phyloP scores from a whole-genome alignment of 1,140 invertebrate genomes.

The Intoshia linei region DNA sequence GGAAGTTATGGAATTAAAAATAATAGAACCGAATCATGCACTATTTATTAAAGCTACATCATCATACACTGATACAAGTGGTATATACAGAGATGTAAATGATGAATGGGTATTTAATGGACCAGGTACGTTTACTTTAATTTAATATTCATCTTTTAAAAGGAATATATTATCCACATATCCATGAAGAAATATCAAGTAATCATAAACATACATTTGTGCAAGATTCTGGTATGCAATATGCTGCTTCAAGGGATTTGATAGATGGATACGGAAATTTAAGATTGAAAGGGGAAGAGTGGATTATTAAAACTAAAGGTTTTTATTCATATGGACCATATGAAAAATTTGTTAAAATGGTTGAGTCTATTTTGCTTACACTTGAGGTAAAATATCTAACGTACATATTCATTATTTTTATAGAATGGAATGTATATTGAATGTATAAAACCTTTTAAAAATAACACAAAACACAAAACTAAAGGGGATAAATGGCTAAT shows the following conservation, averaged over 20 bases:
- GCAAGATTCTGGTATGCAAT: constrained; percentile 23
- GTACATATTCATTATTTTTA: too few relatives aligned
- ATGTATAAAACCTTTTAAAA: too few relatives aligned
- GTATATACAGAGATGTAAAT: constrained; percentile 20
- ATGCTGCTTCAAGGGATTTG: constrained; percentile 23
- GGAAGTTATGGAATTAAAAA: constrained; percentile 20
- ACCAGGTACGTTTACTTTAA: constrained; percentile 14
- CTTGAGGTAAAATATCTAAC: too few relatives aligned
- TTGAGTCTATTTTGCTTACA: too few relatives aligned
- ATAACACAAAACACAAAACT: too few relatives aligned
- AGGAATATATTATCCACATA: too few relatives aligned
- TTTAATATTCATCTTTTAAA: too few relatives aligned
- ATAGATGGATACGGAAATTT: constrained; percentile 21
- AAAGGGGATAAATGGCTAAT: too few relatives aligned
- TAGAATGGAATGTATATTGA: too few relatives aligned
- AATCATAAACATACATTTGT: not conserved
- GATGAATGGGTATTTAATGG: constrained; percentile 28
- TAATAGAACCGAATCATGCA: constrained; percentile 23
- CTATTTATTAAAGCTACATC: constrained; percentile 19
- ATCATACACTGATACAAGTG: constrained; percentile 21
- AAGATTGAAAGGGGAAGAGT: constrained; percentile 27
- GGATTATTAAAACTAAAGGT: constrained; percentile 25
- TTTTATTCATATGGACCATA: constrained; percentile 3
- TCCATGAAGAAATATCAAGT: not conserved
- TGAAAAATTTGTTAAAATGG: too few relatives aligned